Conservation (phyloP, 2,113 vertebrate genomes). For the Nannobrachium achirus region DNA sequence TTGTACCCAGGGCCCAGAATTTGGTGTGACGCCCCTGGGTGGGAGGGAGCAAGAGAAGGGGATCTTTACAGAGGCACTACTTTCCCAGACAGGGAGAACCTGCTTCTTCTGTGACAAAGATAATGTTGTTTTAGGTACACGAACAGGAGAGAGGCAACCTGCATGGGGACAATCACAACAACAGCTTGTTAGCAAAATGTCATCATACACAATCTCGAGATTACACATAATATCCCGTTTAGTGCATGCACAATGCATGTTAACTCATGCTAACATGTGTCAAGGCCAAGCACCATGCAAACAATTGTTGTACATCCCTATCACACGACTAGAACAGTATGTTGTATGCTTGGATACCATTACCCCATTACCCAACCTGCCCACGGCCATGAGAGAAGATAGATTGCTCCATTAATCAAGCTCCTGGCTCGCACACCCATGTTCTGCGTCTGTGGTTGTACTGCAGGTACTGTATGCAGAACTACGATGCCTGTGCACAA, state of each 20-base stretch:
- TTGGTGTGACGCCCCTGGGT: too few relatives aligned
- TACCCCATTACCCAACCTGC: slow-evolving; percentile 22
- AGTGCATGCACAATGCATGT: too few relatives aligned
- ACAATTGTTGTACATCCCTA: slow-evolving; percentile 8
- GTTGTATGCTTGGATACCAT: slow-evolving; percentile 29
- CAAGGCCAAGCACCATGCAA: slow-evolving; percentile 7
- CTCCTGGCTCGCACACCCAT: slow-evolving; percentile 35
- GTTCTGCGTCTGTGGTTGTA: slow-evolving; percentile 47
- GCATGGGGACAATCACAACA: too few relatives aligned
- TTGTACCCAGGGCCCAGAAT: too few relatives aligned
- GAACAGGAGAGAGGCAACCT: not conserved
- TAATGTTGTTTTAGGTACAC: not conserved
- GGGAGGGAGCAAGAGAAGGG: slow-evolving; percentile 5
- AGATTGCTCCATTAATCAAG: slow-evolving; percentile 62
- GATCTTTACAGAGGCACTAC: slow-evolving; percentile 1
- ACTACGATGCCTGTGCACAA: slow-evolving; percentile 1
- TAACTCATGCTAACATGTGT: not conserved
- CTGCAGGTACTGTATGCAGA: slow-evolving; percentile 9
- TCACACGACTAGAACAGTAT: slow-evolving; percentile 25
- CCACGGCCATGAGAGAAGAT: slow-evolving; percentile 48
- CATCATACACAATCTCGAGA: too few relatives aligned
- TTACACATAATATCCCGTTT: too few relatives aligned
- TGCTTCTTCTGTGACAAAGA: slow-evolving; percentile 39
- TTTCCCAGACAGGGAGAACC: slow-evolving; percentile 61
- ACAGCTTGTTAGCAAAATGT: too few relatives aligned